Evolutionary conservation across 2,888 invertebrate species (phyloP), one percentile per base, ranked within the genome.

Genomic region (Onthophagus sagittarius): DNA sequence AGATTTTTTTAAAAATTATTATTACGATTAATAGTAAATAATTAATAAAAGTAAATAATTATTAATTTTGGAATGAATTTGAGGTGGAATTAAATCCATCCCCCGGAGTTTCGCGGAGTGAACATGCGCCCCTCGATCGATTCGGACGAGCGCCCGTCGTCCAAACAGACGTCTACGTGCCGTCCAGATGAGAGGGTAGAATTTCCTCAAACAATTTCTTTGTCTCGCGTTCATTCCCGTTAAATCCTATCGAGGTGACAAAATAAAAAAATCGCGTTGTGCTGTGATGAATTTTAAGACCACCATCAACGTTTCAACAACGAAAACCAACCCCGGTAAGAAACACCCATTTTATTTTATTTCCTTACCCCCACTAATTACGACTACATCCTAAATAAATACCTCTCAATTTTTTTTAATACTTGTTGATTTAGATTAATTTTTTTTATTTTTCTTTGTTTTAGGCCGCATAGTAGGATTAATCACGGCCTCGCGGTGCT

Each of bases 401-500:
- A 23, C 23, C 1, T 23, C 3, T 23, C 1, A 23, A 23, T 23
- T 23, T 23, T 23, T 23, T 23, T 23, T 3, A 23, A 23, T 23
- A 23, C 23, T 23, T 23, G 23, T 23, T 23, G 23, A 23, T 23
- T 23, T 53, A 53, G 6, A 53, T 53, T 53, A 2, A 53, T 53
- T 76, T n/a, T n/a, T n/a, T n/a, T n/a, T n/a, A n/a, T n/a, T n/a
- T n/a, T n/a, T n/a, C n/a, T n/a, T 73, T 74, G 73, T 80, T 76
- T 31, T 78, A 83, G 83, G 74, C 76, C 79, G 62, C 75, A 81
- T 9, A 53, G 1, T 53, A 81, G 83, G 77, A 79, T 80, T 76
- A 78, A 23, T 23, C 23, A 23, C 23, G 88, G 87, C 88, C 89
- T 85, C 84, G 85, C 84, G 77, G 85, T 86, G 85, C 84, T 85